A percentile compares a stretch with the other conserved stretches of the same genome.
Conservation (phyloP, 2,888 invertebrate genomes). For the Tetranychus piercei region DNA sequence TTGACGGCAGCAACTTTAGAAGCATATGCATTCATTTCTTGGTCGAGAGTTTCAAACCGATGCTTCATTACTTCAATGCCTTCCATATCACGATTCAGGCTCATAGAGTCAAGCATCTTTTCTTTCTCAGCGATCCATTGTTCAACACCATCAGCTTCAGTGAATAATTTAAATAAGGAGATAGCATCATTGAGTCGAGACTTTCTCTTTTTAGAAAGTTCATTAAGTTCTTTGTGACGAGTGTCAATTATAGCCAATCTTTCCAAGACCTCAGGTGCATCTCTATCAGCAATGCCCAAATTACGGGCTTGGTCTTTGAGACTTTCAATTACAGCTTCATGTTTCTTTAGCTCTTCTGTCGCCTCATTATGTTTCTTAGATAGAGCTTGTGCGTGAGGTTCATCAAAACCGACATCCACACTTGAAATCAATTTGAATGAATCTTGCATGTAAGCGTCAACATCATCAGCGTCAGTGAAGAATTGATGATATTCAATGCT, state of each 20-base stretch:
- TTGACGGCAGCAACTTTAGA: conserved; percentile 90
- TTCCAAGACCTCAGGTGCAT: conserved; percentile 49
- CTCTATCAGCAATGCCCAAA: conserved; percentile 50
- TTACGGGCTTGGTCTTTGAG: conserved; percentile 65
- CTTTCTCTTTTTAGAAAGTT: conserved; percentile 80
- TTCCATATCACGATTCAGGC: conserved; percentile 91
- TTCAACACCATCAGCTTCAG: conserved; percentile 94
- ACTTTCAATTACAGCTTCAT: conserved; percentile 75
- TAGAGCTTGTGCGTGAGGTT: conserved; percentile 89
- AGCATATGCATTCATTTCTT: conserved; percentile 92
- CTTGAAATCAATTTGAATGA: conserved; percentile 85
- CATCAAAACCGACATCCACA: conserved; percentile 91
- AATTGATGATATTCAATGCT: conserved; percentile 97
- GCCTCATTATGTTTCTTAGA: conserved; percentile 98
- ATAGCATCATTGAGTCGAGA: conserved; percentile 92
- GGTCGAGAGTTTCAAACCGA: conserved; percentile 96
- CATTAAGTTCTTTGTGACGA: conserved; percentile 81
- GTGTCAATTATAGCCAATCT: conserved; percentile 75
- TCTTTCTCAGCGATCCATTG: conserved; percentile 99
- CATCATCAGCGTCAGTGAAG: conserved; percentile 96
- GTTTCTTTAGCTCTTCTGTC: conserved; percentile 85
- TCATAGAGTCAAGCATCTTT: conserved; percentile 92
- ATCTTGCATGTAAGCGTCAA: conserved; percentile 97
- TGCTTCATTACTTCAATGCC: conserved; percentile 99
- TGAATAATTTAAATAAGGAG: conserved; percentile 85